Evolutionary conservation across 1,140 invertebrate genomes (phyloP), one percentile per base, ranked within the genome.

Genomic region (Drosophila ironensis): DNA sequence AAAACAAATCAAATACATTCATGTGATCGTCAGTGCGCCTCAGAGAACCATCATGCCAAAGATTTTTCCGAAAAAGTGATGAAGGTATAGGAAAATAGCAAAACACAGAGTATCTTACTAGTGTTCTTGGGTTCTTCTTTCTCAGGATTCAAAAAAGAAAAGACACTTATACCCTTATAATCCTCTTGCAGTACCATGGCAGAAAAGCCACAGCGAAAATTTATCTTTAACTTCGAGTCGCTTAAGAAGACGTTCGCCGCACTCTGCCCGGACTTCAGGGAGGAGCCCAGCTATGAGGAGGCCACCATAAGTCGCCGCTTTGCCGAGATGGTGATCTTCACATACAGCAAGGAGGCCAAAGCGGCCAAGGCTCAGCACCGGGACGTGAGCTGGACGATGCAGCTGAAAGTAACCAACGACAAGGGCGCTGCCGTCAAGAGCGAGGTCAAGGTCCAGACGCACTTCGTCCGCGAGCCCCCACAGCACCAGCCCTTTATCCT

Each of bases 241-340:
- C 28, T 30, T 9, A 30, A 30, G 28, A 3, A 63, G 37, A 57
- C 51, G 8, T 81, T 81, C 17, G 6, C 2, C n/a, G 59, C 72
- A 24, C 56, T 81, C 8, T 81, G 76, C 17, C 77, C 77, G 4
- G 77, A 75, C 17, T 81, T 81, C 24, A 0, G 0, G 0, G 19
- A 11, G 14, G 76, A 81, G 9, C 67, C 60, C 7, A 37, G 28
- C 41, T 81, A 40, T 17, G 47, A 52, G 7, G 38, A 27, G 8
- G 33, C 66, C 12, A 75, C 76, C 1, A n/a, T 51, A 0, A 75
- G 76, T 47, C 71, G 72, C 2, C 67, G 72, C 2, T 81, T 81
- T 24, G 72, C 77, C 47, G 54, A 81, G 33, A 38, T 72, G 1
- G 48, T 81, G 2, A 72, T 81, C 12, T 81, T 81, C 7, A 38